Evolutionary conservation across 2,797 vertebrate genomes (phyloP).

Genomic region (Spondyliosoma cantharus): DNA sequence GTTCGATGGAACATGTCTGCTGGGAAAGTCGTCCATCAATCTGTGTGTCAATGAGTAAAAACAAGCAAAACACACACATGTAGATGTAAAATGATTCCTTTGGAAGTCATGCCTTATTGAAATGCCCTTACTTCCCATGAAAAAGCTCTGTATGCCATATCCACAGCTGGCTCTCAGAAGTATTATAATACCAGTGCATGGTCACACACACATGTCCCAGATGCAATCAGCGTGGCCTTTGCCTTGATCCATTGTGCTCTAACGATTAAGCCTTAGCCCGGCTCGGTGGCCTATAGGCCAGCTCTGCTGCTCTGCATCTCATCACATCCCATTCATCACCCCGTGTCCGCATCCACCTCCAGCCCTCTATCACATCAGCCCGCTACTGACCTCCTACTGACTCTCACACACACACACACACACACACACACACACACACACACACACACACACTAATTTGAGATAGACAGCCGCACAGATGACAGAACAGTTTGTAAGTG

Average conservation of each 20-base stretch:
- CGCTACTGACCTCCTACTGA: conserved; percentile 55
- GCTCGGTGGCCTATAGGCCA: conserved; percentile 56
- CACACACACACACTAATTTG: background rate
- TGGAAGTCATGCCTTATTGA: background rate
- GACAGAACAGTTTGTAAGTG: background rate
- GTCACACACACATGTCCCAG: conserved; percentile 40
- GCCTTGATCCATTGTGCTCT: conserved; percentile 69
- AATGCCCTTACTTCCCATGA: background rate
- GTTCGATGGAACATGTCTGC: background rate
- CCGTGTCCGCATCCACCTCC: conserved; percentile 53
- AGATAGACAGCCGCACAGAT: background rate
- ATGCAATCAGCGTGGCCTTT: conserved; percentile 73
- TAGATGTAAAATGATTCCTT: background rate
- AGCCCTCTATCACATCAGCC: conserved; percentile 55
- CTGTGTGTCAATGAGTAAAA: background rate
- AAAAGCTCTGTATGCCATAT: background rate
- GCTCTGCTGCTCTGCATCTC: conserved; percentile 77
- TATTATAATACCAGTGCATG: background rate
- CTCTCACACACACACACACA: conserved; percentile 17
- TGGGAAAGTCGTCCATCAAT: background rate
- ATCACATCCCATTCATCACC: conserved; percentile 80
- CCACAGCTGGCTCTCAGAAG: conserved; percentile 5
- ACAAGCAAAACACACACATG: background rate
- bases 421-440: conserved; percentile 7
- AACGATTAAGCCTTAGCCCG: conserved; percentile 68